phyloP scores from a whole-genome alignment of 2,113 vertebrate species.

The Noctilio leporinus region DNA sequence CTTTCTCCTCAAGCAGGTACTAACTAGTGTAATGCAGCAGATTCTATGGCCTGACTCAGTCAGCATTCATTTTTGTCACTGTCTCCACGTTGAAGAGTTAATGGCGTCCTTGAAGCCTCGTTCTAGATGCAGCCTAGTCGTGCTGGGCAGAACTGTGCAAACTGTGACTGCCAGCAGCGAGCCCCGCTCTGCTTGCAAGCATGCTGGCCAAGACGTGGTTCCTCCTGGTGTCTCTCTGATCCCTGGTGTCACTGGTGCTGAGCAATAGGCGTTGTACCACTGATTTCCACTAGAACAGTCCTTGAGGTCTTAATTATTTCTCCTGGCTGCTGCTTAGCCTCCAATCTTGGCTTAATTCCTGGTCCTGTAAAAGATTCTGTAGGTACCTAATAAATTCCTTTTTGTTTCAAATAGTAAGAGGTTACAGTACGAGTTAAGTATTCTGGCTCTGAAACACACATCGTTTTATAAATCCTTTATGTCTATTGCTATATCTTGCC shows the following conservation, averaged over 20 bases:
- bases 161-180: not conserved
- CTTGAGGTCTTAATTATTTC: not conserved
- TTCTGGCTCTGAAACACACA: too few species aligned
- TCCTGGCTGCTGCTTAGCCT: not conserved
- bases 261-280: not conserved
- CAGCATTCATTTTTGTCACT: not conserved
- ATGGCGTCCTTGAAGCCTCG: not conserved
- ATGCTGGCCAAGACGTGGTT: fast-evolving
- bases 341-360: not conserved
- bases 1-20: not conserved
- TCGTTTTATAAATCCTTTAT: not conserved
- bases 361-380: not conserved
- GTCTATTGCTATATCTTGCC: not conserved
- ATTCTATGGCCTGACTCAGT: not conserved
- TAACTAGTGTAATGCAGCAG: not conserved
- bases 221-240: not conserved
- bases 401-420: not conserved
- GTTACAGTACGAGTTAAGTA: not conserved
- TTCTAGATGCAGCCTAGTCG: not conserved
- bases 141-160: not conserved
- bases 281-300: not conserved
- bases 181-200: not conserved
- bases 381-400: not conserved
- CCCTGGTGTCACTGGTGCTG: too few species aligned
- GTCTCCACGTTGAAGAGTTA: not conserved